These are phyloP conservation scores for Pithys albifrons DNA, from an alignment of 2,113 vertebrate species.

Conservation along the genomic window DNA sequence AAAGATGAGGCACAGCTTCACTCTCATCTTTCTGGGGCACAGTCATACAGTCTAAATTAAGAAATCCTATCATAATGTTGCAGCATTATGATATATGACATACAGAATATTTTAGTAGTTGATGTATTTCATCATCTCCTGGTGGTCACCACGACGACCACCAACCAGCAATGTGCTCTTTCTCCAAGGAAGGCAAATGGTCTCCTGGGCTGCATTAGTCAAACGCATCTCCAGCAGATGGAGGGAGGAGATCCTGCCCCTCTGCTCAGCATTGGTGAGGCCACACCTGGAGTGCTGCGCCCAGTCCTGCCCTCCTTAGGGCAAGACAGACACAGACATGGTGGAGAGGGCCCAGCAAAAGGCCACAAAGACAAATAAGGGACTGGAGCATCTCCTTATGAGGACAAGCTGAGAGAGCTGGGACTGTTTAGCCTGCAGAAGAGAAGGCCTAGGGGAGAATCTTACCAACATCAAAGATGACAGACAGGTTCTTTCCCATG, in stretches of 20 bases:
- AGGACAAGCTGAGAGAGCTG: neutral
- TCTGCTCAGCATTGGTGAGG: neutral
- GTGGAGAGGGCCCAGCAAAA: neutral
- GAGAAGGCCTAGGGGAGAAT: neutral
- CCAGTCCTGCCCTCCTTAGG: neutral
- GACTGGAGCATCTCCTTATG: neutral
- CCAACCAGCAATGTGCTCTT: neutral
- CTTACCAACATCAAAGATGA: neutral
- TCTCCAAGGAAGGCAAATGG: neutral
- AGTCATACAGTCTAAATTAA: neutral
- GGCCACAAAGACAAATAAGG: neutral
- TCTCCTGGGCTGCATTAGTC: neutral
- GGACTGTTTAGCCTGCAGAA: neutral
- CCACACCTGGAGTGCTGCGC: too few species aligned
- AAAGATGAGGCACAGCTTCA: neutral
- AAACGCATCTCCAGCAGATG: neutral
- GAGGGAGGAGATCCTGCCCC: neutral
- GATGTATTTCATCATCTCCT: neutral
- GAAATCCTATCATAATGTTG: neutral
- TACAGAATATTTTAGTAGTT: neutral
- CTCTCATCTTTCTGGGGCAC: neutral
- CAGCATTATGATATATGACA: neutral
- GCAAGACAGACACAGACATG: neutral
- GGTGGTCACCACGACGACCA: neutral
- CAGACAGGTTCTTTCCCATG: accelerated